Percentiles rank a stretch among this genome's conserved stretches.
Conservation (phyloP, 2,797 vertebrate genomes). For the Paramormyrops hopkinsi region DNA sequence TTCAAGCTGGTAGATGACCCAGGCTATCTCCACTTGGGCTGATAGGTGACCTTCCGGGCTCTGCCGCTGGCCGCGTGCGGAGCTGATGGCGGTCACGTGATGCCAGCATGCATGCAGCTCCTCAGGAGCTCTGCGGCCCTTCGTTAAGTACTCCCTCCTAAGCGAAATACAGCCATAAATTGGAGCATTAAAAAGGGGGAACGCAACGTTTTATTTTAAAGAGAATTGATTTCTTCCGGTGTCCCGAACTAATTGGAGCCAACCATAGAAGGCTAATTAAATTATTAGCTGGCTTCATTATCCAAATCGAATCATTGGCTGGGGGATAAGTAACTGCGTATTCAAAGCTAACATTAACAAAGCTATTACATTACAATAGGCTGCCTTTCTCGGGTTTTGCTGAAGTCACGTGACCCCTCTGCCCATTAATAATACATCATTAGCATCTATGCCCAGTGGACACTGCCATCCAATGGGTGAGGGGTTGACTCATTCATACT, state of each 20-base stretch:
- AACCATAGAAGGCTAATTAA: constrained; percentile 27
- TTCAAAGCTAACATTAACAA: constrained; percentile 16
- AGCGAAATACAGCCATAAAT: constrained; percentile 14
- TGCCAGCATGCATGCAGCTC: neutral
- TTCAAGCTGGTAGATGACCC: neutral
- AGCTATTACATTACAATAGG: constrained; percentile 12
- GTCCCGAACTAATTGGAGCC: constrained; percentile 25
- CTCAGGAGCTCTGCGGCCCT: neutral
- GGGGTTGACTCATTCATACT: neutral
- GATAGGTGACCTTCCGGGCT: neutral
- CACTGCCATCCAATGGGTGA: neutral
- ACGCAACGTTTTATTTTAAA: constrained; percentile 36
- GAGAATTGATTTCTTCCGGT: constrained; percentile 23
- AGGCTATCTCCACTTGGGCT: neutral
- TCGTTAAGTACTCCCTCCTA: neutral
- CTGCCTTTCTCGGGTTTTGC: neutral
- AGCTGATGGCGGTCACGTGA: neutral
- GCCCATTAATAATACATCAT: neutral
- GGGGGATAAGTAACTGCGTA: constrained; percentile 16
- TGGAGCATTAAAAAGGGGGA: constrained; percentile 24
- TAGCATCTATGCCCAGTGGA: neutral
- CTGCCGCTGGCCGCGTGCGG: neutral
- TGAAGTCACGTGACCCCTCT: neutral
- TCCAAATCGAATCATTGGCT: constrained; percentile 38
- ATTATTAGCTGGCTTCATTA: constrained; percentile 38